Conservation (phyloP, 2,113 vertebrate genomes). For the Trogon surrucura region DNA sequence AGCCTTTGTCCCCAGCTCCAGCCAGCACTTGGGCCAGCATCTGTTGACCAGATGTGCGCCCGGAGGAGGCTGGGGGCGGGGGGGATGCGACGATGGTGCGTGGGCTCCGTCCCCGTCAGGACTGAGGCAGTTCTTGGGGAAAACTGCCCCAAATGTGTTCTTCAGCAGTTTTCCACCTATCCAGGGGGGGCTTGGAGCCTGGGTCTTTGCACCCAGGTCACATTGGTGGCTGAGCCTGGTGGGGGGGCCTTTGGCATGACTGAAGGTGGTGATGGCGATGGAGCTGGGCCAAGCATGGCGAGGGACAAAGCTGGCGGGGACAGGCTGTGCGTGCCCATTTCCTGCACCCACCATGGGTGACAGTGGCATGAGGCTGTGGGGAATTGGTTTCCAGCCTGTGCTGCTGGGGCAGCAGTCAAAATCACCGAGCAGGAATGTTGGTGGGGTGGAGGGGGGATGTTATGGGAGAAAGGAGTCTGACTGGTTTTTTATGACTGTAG, state of each 20-base stretch:
- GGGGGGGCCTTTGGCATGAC: rapidly evolving
- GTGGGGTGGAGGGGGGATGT: not conserved
- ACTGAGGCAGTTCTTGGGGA: not conserved
- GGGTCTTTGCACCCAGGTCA: not conserved
- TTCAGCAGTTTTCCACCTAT: not conserved
- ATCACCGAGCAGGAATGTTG: not conserved
- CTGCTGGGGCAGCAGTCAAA: not conserved
- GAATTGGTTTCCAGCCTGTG: not conserved
- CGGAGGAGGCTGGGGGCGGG: not conserved
- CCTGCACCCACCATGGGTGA: rapidly evolving
- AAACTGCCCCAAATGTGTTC: not conserved
- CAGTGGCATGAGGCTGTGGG: not conserved
- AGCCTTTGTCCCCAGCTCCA: slow-evolving; percentile 36
- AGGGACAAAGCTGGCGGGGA: not conserved
- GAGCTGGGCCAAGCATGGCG: not conserved
- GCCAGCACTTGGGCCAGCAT: not conserved
- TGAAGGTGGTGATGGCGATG: rapidly evolving
- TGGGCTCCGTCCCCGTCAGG: not conserved
- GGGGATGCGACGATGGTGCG: rapidly evolving
- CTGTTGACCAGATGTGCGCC: slow-evolving; percentile 41
- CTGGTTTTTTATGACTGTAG: not conserved
- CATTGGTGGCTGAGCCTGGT: not conserved
- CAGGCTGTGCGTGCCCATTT: not conserved
- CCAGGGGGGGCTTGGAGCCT: not conserved
- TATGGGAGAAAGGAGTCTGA: not conserved